Percentiles rank a stretch among this genome's conserved stretches.
Conservation (phyloP, 2,113 vertebrate species). For the Rhizomys pruinosus region DNA sequence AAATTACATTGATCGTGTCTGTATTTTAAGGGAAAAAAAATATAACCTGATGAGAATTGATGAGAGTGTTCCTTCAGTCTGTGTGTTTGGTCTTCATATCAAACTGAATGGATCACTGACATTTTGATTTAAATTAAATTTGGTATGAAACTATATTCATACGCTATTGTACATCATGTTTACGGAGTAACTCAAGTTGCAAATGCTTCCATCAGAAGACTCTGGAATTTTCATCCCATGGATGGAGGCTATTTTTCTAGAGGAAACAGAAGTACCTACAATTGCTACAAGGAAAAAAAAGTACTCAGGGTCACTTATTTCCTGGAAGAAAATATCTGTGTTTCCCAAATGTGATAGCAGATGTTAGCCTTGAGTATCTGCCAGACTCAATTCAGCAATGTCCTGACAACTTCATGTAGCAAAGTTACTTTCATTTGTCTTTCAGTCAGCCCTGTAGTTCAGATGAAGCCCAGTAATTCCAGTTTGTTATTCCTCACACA, state of each 20-base stretch:
- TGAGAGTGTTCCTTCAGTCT: not conserved
- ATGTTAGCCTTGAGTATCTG: conserved; percentile 23
- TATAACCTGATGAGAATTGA: not conserved
- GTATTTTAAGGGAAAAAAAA: not conserved
- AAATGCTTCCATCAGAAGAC: conserved; percentile 14
- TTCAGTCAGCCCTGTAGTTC: not conserved
- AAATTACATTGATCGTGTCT: not conserved
- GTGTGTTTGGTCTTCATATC: not conserved
- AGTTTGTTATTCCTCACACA: not conserved
- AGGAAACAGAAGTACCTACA: conserved; percentile 17
- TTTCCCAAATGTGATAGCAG: conserved; percentile 50
- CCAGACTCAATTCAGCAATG: conserved; percentile 53
- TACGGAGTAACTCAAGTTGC: not conserved
- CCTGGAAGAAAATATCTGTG: conserved; percentile 41
- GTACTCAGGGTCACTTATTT: conserved; percentile 45
- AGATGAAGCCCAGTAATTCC: not conserved
- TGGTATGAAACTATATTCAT: not conserved
- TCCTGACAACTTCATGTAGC: conserved; percentile 35
- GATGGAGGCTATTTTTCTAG: conserved; percentile 11
- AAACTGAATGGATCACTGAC: not conserved
- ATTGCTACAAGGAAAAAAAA: not conserved
- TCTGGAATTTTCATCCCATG: not conserved
- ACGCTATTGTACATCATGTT: not conserved
- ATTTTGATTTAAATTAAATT: conserved; percentile 45
- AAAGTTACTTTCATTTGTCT: conserved; percentile 3